Conservation (phyloP, 2,888 invertebrate species). For the Coelopa pilipes region DNA sequence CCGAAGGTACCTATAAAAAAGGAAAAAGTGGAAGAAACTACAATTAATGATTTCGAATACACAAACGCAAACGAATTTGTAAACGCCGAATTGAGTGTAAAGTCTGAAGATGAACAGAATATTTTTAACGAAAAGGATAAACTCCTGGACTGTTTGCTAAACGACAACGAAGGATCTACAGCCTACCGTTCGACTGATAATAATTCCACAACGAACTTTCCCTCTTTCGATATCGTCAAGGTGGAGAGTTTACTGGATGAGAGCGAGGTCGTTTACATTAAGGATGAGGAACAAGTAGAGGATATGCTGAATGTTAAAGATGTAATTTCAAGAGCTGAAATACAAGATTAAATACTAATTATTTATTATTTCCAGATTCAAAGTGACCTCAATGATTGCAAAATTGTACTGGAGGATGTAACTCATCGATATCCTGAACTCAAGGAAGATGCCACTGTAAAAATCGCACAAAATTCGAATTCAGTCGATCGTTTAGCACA, state of each 20-base stretch:
- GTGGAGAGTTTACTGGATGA: slow-evolving; percentile 54
- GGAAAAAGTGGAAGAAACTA: slow-evolving; percentile 47
- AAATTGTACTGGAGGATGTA: slow-evolving; percentile 46
- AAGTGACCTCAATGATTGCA: slow-evolving; percentile 39
- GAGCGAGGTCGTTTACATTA: slow-evolving; percentile 56
- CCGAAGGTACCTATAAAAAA: slow-evolving; percentile 49
- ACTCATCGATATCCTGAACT: slow-evolving; percentile 43
- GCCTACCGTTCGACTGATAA: neutral
- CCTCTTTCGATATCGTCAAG: slow-evolving; percentile 43
- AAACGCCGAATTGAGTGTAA: slow-evolving; percentile 42
- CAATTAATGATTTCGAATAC: slow-evolving; percentile 51
- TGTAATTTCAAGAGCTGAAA: slow-evolving; percentile 31
- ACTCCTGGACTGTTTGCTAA: slow-evolving; percentile 55
- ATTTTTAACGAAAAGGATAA: slow-evolving; percentile 59
- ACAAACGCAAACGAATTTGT: slow-evolving; percentile 51
- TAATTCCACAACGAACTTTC: neutral
- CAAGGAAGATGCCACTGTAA: slow-evolving; percentile 39
- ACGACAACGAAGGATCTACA: slow-evolving; percentile 44
- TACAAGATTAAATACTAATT: neutral
- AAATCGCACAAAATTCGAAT: slow-evolving; percentile 40
- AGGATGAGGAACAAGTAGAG: slow-evolving; percentile 47
- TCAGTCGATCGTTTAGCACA: slow-evolving; percentile 25
- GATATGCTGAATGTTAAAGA: slow-evolving; percentile 54
- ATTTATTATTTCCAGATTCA: neutral
- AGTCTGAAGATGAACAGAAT: slow-evolving; percentile 53